Base-by-base conservation (phyloP, 2,797 vertebrate genomes). In the Sternotherus odoratus region DNA sequence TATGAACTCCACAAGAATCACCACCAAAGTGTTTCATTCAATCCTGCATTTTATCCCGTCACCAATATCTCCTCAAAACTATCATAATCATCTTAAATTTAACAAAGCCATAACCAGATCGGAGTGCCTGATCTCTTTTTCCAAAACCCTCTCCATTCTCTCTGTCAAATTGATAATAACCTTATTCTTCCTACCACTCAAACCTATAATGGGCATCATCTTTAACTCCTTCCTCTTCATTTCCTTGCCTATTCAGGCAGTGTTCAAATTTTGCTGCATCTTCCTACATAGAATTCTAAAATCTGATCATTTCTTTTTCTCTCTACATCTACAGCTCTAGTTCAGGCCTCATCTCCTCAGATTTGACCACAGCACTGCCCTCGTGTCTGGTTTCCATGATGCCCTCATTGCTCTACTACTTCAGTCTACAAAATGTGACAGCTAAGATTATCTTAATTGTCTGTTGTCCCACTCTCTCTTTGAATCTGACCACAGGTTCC, bases 81-180 rank as follows among this genome's bases (percentile, higher is more conserved):
- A 1, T 3, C 1, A 5, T 28, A 2, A 1, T 74, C 1, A 1
- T 12, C 78, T 66, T 86, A 49, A 82, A 26, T 8, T 82, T 50
- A 85, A 84, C 3, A 33, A 3, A 69, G 3, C 5, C 2, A 81
- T 5, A 60, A 2, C 3, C 3, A 86, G 83, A 92, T n/a, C 2
- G 57, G 24, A 86, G 50, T 5, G 78, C 60, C 4, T 48, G 15
- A 77, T 6, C 13, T 77, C n/a, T 56, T 79, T 30, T 79, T 83
- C 43, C 15, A 88, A 50, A 88, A 66, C 5, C 2, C 16, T 16
- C 16, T 43, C 5, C 87, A 1, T 72, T 77, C 83, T 89, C 60
- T 36, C 60, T n/a, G 33, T 66, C n/a, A n/a, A 9, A 33, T 66
- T 36, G 60, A 66, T n/a, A 13, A 23, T 53, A 53, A 1, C 24